Evolutionary conservation across 2,113 vertebrate species (phyloP).

Genomic region (Cinclus cinclus): DNA sequence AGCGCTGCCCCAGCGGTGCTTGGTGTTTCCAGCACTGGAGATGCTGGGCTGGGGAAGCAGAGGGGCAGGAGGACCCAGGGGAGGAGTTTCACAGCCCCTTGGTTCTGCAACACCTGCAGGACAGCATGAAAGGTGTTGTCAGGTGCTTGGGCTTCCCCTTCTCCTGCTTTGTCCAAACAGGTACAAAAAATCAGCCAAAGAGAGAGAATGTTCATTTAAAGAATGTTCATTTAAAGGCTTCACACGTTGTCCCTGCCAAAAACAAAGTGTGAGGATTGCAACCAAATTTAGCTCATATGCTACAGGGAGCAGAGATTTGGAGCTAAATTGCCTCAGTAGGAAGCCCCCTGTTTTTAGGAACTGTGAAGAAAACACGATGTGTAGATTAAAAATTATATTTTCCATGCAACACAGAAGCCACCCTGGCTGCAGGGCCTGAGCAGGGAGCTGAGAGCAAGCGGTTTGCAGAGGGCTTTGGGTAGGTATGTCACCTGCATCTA

Average conservation of each 20-base stretch:
- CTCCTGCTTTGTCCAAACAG: not conserved
- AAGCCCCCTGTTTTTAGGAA: not conserved
- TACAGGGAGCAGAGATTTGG: not conserved
- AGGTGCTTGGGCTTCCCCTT: not conserved
- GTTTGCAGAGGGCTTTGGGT: not conserved
- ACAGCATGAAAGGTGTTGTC: not conserved
- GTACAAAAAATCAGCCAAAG: not conserved
- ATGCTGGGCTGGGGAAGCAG: not conserved
- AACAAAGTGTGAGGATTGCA: not conserved
- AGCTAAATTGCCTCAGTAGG: not conserved
- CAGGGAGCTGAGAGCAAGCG: not conserved
- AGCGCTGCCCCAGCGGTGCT: not conserved
- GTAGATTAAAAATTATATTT: not conserved
- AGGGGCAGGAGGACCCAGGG: not conserved
- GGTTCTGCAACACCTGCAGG: not conserved
- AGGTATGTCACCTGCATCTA: not conserved
- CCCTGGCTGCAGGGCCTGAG: not conserved
- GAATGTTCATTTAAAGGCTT: conserved; percentile 24
- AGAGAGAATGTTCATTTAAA: not conserved
- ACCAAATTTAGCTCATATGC: not conserved
- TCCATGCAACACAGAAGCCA: not conserved
- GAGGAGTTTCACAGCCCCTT: not conserved
- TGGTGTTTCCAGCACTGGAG: not conserved
- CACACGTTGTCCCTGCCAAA: not conserved
- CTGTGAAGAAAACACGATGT: not conserved